Base-by-base conservation (phyloP, 2,888 invertebrate species). In the Pocota personata region DNA sequence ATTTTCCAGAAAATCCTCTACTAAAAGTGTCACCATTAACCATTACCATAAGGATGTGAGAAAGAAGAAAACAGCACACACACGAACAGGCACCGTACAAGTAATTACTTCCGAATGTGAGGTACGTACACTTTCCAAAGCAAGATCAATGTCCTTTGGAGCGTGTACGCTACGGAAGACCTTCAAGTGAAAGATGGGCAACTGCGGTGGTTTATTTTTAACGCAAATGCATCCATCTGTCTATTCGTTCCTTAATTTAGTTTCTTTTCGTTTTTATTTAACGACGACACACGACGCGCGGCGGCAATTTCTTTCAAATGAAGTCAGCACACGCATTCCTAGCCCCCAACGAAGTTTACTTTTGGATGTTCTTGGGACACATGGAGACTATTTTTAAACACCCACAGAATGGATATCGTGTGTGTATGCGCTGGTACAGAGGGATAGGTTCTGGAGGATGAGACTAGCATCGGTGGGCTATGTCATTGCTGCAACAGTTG, bases 51-150 rank as follows among this genome's bases (percentile, higher is more conserved):
- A 86, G 86, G 86, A 86, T 86, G 86, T 72, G 86, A 66, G 62
- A 60, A 64, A 62, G 82, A 71, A 46, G 60, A 19, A 58, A 24
- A 46, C 37, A 69, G 19, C 50, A 2, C 12, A 69, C 52, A 43
- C 64, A 69, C 62, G 71, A 46, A 14, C 52, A 27, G 12, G 46
- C 35, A 16, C n/a, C 24, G 64, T 89, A 88, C 89, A 88, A 91
- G 90, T 91, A 90, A 91, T 91, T 91, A 90, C 90, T 90, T 90
- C 90, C 91, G 91, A 91, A 90, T 90, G 91, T 90, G 64, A 46
- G 55, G 40, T 60, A 24, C 8, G 27, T 43, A 21, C 43, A 35
- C 64, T 79, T 62, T 57, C 40, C 43, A 82, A 60, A 48, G 75
- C 71, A 80, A 71, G 84, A 86, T 80, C 82, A 87, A 87, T 84